Percentiles rank a stretch among this genome's conserved stretches.
These are phyloP conservation scores for Lottia gigantea DNA, from an alignment of 2,888 invertebrate species.

Conservation along the genomic window DNA sequence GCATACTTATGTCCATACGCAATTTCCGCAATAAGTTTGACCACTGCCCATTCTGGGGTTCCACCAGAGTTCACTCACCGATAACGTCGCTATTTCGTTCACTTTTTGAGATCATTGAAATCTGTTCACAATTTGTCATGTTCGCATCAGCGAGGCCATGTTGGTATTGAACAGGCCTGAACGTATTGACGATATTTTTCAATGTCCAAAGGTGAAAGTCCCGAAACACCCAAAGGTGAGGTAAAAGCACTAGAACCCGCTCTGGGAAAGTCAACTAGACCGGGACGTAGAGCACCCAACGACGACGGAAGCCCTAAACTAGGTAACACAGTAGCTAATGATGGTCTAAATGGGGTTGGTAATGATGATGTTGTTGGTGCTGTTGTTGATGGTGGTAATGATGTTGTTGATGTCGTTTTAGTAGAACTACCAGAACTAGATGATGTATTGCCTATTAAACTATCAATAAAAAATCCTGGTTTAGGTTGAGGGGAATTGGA, in stretches of 20 bases:
- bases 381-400: constrained; percentile 67
- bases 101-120: constrained; percentile 1
- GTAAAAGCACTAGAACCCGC: constrained; percentile 47
- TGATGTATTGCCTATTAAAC: constrained; percentile 70
- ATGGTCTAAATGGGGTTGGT: constrained; percentile 29
- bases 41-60: neutral
- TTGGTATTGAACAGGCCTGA: constrained; percentile 52
- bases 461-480: constrained; percentile 73
- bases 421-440: constrained; percentile 29
- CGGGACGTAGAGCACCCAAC: constrained; percentile 31
- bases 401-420: constrained; percentile 31
- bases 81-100: neutral
- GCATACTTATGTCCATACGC: neutral
- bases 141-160: constrained; percentile 39
- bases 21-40: neutral
- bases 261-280: constrained; percentile 40
- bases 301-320: constrained; percentile 26
- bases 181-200: constrained; percentile 63
- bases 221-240: constrained; percentile 44
- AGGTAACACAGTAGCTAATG: constrained; percentile 24
- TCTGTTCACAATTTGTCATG: neutral
- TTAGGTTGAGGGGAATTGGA: constrained; percentile 24
- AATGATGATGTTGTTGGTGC: constrained; percentile 10
- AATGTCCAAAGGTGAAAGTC: constrained; percentile 55
- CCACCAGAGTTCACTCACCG: neutral